Evolutionary conservation across 2,888 invertebrate genomes (phyloP).

Genomic region (Leptinotarsa rubiginosa): DNA sequence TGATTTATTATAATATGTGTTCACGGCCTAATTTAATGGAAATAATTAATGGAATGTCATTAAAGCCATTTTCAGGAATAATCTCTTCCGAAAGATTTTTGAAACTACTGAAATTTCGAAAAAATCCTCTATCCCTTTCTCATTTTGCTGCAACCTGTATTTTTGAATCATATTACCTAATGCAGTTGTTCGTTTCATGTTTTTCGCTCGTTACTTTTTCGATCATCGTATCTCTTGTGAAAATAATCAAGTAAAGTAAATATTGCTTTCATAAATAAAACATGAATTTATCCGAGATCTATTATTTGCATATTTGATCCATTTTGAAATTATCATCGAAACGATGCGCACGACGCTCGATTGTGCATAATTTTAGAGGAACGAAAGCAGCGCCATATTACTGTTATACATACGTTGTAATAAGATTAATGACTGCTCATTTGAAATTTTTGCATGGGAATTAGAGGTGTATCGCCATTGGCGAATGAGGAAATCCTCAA

Average conservation of each 20-base stretch:
- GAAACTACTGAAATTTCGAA: neutral
- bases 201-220: constrained; percentile 60
- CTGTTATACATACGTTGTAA: constrained; percentile 47
- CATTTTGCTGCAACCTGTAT: neutral
- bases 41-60: too few relatives aligned
- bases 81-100: neutral
- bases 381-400: constrained; percentile 41
- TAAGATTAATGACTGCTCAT: constrained; percentile 47
- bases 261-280: constrained; percentile 66
- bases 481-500: constrained; percentile 41
- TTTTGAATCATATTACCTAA: constrained; percentile 52
- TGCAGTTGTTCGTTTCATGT: constrained; percentile 59
- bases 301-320: constrained; percentile 67
- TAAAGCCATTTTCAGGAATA: too few relatives aligned
- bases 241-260: constrained; percentile 67
- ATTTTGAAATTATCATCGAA: constrained; percentile 58
- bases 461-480: constrained; percentile 35
- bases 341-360: constrained; percentile 47
- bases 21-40: too few relatives aligned
- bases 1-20: too few relatives aligned
- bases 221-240: constrained; percentile 53
- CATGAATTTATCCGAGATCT: constrained; percentile 65
- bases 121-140: neutral
- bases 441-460: constrained; percentile 43
- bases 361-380: constrained; percentile 44